These are phyloP conservation scores for Pseudococcus viburni DNA, from an alignment of 2,888 invertebrate species.

Conservation along the genomic window DNA sequence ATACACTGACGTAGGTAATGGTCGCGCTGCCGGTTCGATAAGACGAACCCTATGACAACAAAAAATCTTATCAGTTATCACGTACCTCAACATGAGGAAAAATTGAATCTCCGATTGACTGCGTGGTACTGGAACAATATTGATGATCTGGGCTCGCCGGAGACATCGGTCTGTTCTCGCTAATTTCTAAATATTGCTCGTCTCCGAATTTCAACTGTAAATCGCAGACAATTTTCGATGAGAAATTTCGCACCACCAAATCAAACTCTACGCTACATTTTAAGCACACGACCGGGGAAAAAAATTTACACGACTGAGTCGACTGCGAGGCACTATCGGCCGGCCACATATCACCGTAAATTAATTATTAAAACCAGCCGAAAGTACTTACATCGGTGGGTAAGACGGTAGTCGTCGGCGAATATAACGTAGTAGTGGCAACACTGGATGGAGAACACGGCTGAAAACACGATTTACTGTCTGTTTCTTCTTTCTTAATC, in stretches of 20 bases:
- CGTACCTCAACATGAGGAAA: slow-evolving; percentile 74
- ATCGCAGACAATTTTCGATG: no score
- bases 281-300: no score
- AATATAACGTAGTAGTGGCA: slow-evolving; percentile 75
- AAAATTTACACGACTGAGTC: not conserved
- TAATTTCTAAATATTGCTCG: slow-evolving; percentile 63
- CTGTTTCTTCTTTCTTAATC: slow-evolving; percentile 77
- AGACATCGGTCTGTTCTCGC: slow-evolving; percentile 73
- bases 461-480: slow-evolving; percentile 69
- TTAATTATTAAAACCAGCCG: not conserved
- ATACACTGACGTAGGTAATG: not conserved
- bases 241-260: no score
- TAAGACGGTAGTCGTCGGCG: slow-evolving; percentile 74
- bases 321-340: slow-evolving; percentile 9
- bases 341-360: not conserved
- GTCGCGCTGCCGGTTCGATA: not conserved
- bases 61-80: not conserved
- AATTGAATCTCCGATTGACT: slow-evolving; percentile 77
- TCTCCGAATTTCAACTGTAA: slow-evolving; percentile 71
- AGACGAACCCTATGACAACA: not conserved
- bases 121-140: slow-evolving; percentile 91
- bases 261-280: no score
- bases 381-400: slow-evolving; percentile 71
- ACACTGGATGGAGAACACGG: slow-evolving; percentile 73
- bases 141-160: slow-evolving; percentile 88